These are phyloP conservation scores for Macaria liturata DNA, from an alignment of 2,888 invertebrate species.

Conservation along the genomic window DNA sequence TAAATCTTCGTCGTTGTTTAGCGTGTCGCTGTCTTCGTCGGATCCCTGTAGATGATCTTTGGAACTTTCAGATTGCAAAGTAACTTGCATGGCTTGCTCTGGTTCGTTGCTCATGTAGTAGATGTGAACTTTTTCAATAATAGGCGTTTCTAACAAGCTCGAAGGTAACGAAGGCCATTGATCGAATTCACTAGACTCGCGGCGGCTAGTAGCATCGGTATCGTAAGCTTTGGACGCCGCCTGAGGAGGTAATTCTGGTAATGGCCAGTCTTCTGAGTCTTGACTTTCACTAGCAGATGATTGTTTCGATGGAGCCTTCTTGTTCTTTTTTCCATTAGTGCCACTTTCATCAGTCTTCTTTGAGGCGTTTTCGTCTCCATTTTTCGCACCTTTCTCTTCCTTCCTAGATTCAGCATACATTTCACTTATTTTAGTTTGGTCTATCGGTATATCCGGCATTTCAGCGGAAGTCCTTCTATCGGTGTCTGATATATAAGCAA, in stretches of 20 bases:
- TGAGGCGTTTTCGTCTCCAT: conserved; percentile 44
- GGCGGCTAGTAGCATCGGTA: conserved; percentile 55
- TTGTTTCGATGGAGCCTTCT: conserved; percentile 66
- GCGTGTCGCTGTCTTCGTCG: conserved; percentile 86
- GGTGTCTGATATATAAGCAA: conserved; percentile 90
- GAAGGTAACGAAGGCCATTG: conserved; percentile 93
- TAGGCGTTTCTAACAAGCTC: conserved; percentile 86
- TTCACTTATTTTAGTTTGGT: conserved; percentile 84
- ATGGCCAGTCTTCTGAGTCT: conserved; percentile 90
- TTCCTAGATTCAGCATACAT: conserved; percentile 82
- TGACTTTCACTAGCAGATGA: conserved; percentile 85
- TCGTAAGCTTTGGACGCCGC: conserved; percentile 53
- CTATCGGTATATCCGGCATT: conserved; percentile 93
- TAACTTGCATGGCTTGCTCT: conserved; percentile 90
- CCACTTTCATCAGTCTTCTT: conserved; percentile 57
- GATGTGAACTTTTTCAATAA: conserved; percentile 90
- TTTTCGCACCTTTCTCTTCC: conserved; percentile 60
- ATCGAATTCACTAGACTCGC: conserved; percentile 87
- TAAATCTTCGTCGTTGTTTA: conserved; percentile 85
- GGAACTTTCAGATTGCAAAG: conserved; percentile 86
- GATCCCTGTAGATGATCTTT: conserved; percentile 85
- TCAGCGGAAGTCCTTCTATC: conserved; percentile 92
- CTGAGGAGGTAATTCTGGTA: conserved; percentile 88
- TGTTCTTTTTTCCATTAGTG: conserved; percentile 42
- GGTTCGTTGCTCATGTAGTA: conserved; percentile 90